A percentile compares a stretch with the other conserved stretches of the same genome.
phyloP scores from a whole-genome alignment of 2,113 vertebrate species.

The Chaetodon auriga region DNA sequence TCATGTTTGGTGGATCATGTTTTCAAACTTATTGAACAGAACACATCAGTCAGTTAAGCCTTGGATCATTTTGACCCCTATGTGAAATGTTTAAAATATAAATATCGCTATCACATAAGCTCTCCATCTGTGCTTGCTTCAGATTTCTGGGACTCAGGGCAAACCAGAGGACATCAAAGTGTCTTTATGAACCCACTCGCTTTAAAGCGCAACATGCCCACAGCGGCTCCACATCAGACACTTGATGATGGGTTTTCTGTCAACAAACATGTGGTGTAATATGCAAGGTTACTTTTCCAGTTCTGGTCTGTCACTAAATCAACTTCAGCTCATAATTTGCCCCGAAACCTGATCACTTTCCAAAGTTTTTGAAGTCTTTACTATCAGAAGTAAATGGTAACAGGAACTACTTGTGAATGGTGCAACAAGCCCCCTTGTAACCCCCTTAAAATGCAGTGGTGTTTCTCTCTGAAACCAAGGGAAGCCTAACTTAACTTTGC shows the following conservation, averaged over 20 bases:
- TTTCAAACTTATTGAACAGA: background rate
- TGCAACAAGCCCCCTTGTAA: background rate
- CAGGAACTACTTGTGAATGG: background rate
- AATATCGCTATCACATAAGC: slow-evolving; percentile 8
- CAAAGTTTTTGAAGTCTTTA: background rate
- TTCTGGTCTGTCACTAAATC: background rate
- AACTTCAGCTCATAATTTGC: background rate
- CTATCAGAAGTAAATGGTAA: background rate
- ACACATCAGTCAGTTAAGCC: background rate
- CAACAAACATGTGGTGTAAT: slow-evolving; percentile 40
- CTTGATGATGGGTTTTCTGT: slow-evolving; percentile 36
- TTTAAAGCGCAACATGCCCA: slow-evolving; percentile 45
- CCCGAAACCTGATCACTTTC: background rate
- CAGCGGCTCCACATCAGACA: slow-evolving; percentile 51
- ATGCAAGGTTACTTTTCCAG: background rate
- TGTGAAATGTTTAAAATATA: slow-evolving; percentile 27
- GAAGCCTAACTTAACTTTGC: too few species aligned
- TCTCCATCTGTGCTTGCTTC: background rate
- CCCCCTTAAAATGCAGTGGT: background rate
- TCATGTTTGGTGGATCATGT: background rate
- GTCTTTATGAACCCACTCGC: slow-evolving; percentile 38
- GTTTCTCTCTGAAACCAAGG: background rate
- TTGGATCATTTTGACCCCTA: slow-evolving; percentile 5
- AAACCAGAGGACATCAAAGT: slow-evolving; percentile 65
- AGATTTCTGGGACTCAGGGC: slow-evolving; percentile 32